Evolutionary conservation across 2,113 vertebrate genomes (phyloP), one percentile per base, ranked within the genome.

Genomic region (Sardina pilchardus): DNA sequence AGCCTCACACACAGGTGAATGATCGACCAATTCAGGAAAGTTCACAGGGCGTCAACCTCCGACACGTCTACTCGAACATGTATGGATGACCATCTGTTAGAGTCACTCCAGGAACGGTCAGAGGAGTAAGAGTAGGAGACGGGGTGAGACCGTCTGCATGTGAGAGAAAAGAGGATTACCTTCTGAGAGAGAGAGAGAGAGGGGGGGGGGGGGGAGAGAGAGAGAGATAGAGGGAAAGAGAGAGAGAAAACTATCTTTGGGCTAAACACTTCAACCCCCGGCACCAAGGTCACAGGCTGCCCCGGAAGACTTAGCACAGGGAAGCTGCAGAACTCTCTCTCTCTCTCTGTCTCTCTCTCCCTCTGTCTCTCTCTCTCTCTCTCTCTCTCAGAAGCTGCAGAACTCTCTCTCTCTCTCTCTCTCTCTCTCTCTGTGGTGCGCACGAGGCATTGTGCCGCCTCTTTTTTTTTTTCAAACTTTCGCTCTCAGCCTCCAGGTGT

Each of bases 131-230:
- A n/a, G 82, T 1, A 59, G 45, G 53, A 82, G 82, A 84, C 48
- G 53, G 82, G 53, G 30, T 71, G 78, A 85, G 56, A 36, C 82
- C 81, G 59, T 83, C 85, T 83, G 84, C 87, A 87, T 87, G 86
- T 63, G 81, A 53, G 42, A 81, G 44, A 48, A 82, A 84, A 86
- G 83, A 84, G 47, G 84, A 87, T 88, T 86, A 87, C 48, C 84
- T 53, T 24, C 43, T 16, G 63, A 81, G 63, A 83, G 47, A 82
- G 47, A 3, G 10, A 85, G 44, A 71, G 5, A 59, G 39, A 42
- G 39, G 4, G 39, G 39, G 10, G 5, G 24, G 39, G 4, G 39
- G 4, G 39, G 39, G 10, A 36, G 34, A 34, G 30, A 75, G 34
- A 78, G 26, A 78, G 30, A 78, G 10, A 36, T 30, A 34, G 30